Base-by-base conservation (phyloP, 53 echinoderm and acorn worm genomes). In the Crossaster papposus region DNA sequence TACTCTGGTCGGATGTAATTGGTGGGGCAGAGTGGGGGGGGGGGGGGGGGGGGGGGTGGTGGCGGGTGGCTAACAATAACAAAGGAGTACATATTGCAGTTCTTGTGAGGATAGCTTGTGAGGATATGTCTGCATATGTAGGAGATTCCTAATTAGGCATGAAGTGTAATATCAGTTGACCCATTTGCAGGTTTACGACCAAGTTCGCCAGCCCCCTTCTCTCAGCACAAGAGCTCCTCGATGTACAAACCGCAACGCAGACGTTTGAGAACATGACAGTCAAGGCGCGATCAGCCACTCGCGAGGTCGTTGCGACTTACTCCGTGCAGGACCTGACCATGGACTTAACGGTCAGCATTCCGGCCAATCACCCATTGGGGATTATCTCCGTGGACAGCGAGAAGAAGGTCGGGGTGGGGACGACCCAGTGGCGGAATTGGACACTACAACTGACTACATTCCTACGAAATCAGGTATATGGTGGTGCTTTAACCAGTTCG, bases 381-480 rank as follows among this genome's bases (percentile, higher is more conserved):
- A 90, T 94, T 74, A 93, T 99, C 63, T 85, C 92, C 23, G 99
- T 98, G 64, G 95, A 94, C 90, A 99, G 95, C 74, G 92, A 92
- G 30, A 90, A 91, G 79, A 92, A 93, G 64, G 93, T 99, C 28
- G 99, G 96, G 30, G 95, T 99, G 8, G 90, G 92, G 23, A 88
- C 96, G 20, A 92, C 96, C 14, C 99, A 99, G 92, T 99, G 99
- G 99, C 77, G 96, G 31, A 96, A 96, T 80, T 96, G 99, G 99
- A 99, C 93, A 73, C 78, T 99, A 8, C 96, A 96, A 83, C 89
- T 99, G 63, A 96, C 99, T 12, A 99, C 95, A 0, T 99, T 94
- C 83, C 89, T 99, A 10, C 93, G 93, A 14, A 94, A 99, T 75
- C 99, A 99, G 96, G 99, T 96, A 74, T 22, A 36, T 18, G 0